Base-by-base conservation (phyloP, 2,888 invertebrate genomes). In the Hylaea fasciaria region DNA sequence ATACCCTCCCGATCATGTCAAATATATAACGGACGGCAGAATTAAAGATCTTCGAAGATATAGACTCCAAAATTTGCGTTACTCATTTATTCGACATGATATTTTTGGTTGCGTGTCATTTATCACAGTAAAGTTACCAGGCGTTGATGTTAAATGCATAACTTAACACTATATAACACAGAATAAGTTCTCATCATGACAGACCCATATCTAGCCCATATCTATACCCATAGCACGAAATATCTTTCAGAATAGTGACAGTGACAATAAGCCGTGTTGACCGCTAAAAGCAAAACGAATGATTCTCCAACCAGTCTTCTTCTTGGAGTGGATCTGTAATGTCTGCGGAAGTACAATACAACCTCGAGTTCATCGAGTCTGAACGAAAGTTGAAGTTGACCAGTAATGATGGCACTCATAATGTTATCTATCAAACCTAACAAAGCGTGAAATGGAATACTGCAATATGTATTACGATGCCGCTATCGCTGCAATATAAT, bases 251-350 rank as follows among this genome's bases (percentile, higher is more conserved):
- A 59, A 49, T 13, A 59, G 28, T 47, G 29, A 55, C 46, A 80
- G 77, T 77, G 71, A 78, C 74, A 75, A 64, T 75, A 83, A 81
- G 82, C 80, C 64, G 51, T 47, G 37, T 54, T 69, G 72, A 71
- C 68, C 70, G 78, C 77, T 78, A 79, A 64, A 86, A 86, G 86
- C 86, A 72, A 70, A 65, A 71, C 65, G 56, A 70, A 76, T 78
- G 78, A 76, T 51, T 72, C 86, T 87, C 86, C 87, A 86, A 78
- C 65, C 64, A 55, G 85, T 87, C 83, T 71, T 62, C 57, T 72
- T 70, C 66, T 74, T 86, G 87, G 86, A 88, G 87, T 86, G 76
- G 71, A 75, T 71, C 78, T 75, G 73, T 70, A 73, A 50, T 46
- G 53, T 53, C 22, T 62, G 43, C 44, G 46, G 47, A 32, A 52